Evolutionary conservation across 2,113 vertebrate species (phyloP).

Genomic region (Vanacampus margaritifer): DNA sequence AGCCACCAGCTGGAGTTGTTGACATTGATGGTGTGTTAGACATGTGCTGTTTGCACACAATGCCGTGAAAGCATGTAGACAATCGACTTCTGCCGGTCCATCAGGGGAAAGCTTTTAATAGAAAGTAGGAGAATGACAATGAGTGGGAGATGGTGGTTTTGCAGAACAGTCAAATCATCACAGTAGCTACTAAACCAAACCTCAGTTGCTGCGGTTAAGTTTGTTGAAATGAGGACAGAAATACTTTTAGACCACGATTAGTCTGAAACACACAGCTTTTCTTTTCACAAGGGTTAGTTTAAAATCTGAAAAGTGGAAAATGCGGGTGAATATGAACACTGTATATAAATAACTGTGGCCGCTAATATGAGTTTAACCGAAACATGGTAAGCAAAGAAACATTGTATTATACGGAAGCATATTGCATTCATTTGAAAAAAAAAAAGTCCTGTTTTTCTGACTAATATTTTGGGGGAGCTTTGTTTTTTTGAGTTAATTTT

Average conservation of each 20-base stretch:
- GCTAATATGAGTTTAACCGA: neutral
- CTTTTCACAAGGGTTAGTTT: neutral
- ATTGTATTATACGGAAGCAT: too few relatives aligned
- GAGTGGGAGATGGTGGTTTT: neutral
- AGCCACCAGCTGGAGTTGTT: neutral
- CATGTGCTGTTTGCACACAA: neutral
- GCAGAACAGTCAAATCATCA: neutral
- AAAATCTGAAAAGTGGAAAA: neutral
- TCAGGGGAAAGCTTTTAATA: neutral
- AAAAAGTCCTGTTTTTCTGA: too few relatives aligned
- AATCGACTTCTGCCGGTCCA: neutral
- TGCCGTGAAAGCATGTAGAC: neutral
- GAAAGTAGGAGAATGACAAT: neutral
- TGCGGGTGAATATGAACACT: neutral
- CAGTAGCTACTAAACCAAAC: neutral
- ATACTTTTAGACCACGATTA: neutral
- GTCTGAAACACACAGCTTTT: neutral
- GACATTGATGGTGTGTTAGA: neutral
- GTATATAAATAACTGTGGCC: neutral
- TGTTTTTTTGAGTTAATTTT: too few relatives aligned
- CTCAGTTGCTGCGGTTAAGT: neutral
- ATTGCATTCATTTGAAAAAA: too few relatives aligned
- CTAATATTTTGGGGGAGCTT: too few relatives aligned
- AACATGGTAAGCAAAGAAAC: neutral
- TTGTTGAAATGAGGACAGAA: neutral